Conservation (phyloP, 1,140 invertebrate genomes). For the Habropoda laboriosa region DNA sequence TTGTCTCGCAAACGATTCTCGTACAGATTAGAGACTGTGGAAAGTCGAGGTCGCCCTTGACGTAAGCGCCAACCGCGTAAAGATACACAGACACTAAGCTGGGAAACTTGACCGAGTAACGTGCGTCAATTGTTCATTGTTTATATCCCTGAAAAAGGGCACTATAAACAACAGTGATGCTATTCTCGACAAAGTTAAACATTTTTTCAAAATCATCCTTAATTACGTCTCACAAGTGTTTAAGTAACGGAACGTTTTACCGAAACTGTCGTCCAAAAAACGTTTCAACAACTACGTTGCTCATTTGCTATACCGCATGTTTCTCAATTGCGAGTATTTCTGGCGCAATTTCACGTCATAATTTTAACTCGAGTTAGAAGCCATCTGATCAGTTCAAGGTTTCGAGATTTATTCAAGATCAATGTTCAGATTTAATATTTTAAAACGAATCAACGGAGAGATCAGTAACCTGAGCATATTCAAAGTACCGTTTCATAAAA, state of each 20-base stretch:
- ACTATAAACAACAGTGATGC: background rate
- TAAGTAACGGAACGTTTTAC: no score
- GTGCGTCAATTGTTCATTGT: constrained; percentile 4
- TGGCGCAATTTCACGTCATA: constrained; percentile 26
- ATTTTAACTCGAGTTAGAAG: constrained; percentile 19
- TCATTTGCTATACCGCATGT: background rate
- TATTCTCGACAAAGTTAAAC: no score
- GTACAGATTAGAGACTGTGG: constrained; percentile 62
- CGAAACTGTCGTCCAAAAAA: background rate
- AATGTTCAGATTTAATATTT: background rate
- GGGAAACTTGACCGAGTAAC: constrained; percentile 15
- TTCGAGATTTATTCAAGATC: background rate
- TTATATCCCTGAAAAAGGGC: background rate
- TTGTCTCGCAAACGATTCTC: constrained; percentile 57
- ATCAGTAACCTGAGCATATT: background rate
- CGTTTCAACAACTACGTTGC: background rate
- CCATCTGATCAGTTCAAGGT: constrained; percentile 3
- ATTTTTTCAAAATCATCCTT: background rate
- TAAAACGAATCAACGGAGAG: background rate
- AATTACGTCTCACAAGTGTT: background rate
- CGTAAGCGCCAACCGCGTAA: constrained; percentile 63
- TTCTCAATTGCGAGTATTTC: constrained; percentile 26
- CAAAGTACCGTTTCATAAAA: background rate
- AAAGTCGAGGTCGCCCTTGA: constrained; percentile 72
- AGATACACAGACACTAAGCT: constrained; percentile 45